These are phyloP conservation scores for Sinopyrophorus schimmeli DNA, from an alignment of 2,888 invertebrate genomes.

Conservation along the genomic window DNA sequence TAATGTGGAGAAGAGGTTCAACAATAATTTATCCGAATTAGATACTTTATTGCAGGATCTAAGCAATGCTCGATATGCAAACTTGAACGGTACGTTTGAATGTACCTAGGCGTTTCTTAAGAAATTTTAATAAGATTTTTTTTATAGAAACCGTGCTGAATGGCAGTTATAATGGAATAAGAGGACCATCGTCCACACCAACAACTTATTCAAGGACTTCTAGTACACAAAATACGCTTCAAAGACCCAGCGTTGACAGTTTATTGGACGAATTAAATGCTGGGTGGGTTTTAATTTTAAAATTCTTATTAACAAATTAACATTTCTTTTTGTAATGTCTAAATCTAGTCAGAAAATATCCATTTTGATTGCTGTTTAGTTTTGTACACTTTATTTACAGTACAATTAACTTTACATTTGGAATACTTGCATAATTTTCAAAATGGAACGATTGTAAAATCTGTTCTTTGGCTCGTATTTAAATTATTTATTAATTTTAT, in stretches of 20 bases:
- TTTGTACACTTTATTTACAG: too few relatives aligned
- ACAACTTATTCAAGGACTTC: slow-evolving; percentile 49
- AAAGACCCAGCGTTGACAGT: slow-evolving; percentile 84
- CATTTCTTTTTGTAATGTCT: too few relatives aligned
- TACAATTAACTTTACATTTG: too few relatives aligned
- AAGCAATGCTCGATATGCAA: slow-evolving; percentile 66
- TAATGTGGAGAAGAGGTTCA: slow-evolving; percentile 54
- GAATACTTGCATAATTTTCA: too few relatives aligned
- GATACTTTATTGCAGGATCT: slow-evolving; percentile 91
- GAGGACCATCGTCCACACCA: slow-evolving; percentile 50
- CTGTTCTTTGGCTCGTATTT: too few relatives aligned
- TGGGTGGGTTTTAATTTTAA: slow-evolving; percentile 70
- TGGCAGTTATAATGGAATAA: slow-evolving; percentile 47
- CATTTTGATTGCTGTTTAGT: too few relatives aligned
- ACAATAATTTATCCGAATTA: slow-evolving; percentile 84
- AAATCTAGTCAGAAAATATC: too few relatives aligned
- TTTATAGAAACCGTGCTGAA: slow-evolving; percentile 45
- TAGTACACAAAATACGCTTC: slow-evolving; percentile 52
- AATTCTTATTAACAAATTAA: too few relatives aligned
- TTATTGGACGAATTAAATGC: slow-evolving; percentile 85
- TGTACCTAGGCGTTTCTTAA: too few relatives aligned
- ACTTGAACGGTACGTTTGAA: slow-evolving; percentile 19
- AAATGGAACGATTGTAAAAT: too few relatives aligned
- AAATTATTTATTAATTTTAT: too few relatives aligned
- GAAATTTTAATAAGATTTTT: too few relatives aligned